A percentile compares a stretch with the other conserved stretches of the same genome.
phyloP scores from a whole-genome alignment of 2,888 invertebrate species.

The Margaritifera margaritifera region DNA sequence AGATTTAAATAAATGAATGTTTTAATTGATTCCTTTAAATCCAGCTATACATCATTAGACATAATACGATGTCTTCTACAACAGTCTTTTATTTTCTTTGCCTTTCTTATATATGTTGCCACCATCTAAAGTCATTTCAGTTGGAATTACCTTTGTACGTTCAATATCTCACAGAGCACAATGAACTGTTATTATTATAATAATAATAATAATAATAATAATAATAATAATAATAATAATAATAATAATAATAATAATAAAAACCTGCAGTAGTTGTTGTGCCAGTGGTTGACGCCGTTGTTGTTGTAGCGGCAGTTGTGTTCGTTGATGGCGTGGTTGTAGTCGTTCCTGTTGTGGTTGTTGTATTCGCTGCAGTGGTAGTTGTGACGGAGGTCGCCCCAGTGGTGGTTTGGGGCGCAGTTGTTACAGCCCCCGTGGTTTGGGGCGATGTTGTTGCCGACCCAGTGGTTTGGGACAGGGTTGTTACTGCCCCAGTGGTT shows the following conservation, averaged over 20 bases:
- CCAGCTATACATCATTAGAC: too few relatives aligned
- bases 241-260: background rate
- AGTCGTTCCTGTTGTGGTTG: conserved; percentile 5
- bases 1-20: too few relatives aligned
- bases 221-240: background rate
- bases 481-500: background rate
- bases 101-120: too few relatives aligned
- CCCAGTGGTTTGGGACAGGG: background rate
- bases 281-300: background rate
- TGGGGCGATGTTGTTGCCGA: background rate
- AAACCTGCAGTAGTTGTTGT: background rate
- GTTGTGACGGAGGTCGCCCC: too few relatives aligned
- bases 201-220: background rate
- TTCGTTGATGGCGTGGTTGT: conserved; percentile 6
- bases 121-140: too few relatives aligned
- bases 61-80: too few relatives aligned
- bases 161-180: too few relatives aligned
- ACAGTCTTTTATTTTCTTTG: too few relatives aligned
- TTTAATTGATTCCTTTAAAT: too few relatives aligned
- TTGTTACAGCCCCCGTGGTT: background rate
- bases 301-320: conserved; percentile 5
- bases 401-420: background rate
- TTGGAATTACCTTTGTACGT: too few relatives aligned
- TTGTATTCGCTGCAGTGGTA: too few relatives aligned
- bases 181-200: background rate